phyloP scores from a whole-genome alignment of 2,113 vertebrate species.

The Clarias macrocephalus region DNA sequence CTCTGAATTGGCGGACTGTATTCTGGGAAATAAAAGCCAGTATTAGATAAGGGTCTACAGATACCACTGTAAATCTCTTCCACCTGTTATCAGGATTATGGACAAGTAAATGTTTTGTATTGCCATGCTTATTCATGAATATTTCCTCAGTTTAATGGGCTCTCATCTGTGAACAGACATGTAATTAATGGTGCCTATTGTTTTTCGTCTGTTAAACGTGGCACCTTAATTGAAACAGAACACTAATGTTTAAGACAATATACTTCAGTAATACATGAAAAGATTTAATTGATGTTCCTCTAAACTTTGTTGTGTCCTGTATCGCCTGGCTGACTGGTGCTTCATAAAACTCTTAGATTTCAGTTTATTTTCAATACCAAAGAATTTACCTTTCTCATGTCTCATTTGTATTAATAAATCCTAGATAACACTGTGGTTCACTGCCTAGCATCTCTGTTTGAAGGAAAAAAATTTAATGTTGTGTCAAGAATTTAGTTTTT shows the following conservation, averaged over 20 bases:
- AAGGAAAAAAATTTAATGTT: neutral
- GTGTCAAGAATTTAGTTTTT: neutral
- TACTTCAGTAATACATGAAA: neutral
- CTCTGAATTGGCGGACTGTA: neutral
- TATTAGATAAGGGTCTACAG: slow-evolving; percentile 34
- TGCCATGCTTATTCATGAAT: neutral
- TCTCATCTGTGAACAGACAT: neutral
- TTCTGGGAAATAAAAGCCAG: slow-evolving; percentile 14
- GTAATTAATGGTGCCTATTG: neutral
- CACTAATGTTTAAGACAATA: neutral
- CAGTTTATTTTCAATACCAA: slow-evolving; percentile 50
- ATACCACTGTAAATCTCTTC: slow-evolving; percentile 35
- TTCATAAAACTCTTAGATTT: slow-evolving; percentile 2
- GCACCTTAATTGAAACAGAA: neutral
- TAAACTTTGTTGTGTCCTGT: neutral
- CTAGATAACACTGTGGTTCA: slow-evolving; percentile 36
- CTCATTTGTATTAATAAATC: slow-evolving; percentile 26
- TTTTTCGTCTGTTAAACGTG: neutral
- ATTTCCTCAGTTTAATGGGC: neutral
- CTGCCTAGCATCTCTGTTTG: slow-evolving; percentile 21
- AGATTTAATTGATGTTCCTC: neutral
- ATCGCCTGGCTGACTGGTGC: neutral
- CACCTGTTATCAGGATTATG: neutral
- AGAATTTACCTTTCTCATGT: slow-evolving; percentile 35
- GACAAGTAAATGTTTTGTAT: neutral